Conservation (phyloP, 2,113 vertebrate species). For the Xiphophorus hellerii region DNA sequence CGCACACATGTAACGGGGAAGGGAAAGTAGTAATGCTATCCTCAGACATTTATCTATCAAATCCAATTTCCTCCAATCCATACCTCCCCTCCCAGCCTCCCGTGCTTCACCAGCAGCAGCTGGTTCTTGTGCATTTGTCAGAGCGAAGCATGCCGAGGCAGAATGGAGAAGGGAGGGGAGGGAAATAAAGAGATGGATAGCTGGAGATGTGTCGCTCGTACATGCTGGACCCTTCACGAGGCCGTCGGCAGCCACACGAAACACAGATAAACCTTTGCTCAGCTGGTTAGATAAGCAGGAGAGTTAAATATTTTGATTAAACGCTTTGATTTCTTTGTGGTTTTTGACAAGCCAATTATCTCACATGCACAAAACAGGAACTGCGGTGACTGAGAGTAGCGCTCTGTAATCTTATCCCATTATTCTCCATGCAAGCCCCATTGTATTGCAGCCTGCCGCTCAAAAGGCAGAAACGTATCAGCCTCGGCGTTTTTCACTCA, state of each 20-base stretch:
- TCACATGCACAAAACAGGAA: conserved; percentile 33
- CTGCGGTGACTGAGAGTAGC: conserved; percentile 17
- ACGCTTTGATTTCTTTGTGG: conserved; percentile 42
- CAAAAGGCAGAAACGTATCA: conserved; percentile 13
- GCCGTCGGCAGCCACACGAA: conserved; percentile 54
- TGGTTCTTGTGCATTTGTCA: conserved; percentile 79
- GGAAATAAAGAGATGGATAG: conserved; percentile 66
- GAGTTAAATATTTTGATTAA: conserved; percentile 62
- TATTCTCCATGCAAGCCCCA: conserved; percentile 29
- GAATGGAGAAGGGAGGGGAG: conserved; percentile 16
- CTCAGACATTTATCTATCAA: conserved; percentile 73
- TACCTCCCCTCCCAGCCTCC: conserved; percentile 62
- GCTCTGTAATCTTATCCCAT: conserved; percentile 24
- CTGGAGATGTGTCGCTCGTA: conserved; percentile 65
- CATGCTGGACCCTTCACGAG: conserved; percentile 61
- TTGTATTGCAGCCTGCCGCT: conserved; percentile 21
- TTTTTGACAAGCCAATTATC: conserved; percentile 29
- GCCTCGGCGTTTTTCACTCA: conserved; percentile 22
- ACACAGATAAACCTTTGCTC: conserved; percentile 64
- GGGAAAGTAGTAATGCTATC: conserved; percentile 55
- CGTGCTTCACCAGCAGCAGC: conserved; percentile 66
- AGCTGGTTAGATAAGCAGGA: conserved; percentile 41
- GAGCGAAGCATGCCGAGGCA: conserved; percentile 66
- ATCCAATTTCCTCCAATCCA: conserved; percentile 67
- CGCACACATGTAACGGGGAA: conserved; percentile 12